Percentiles rank a stretch among this genome's conserved stretches.
phyloP scores from a whole-genome alignment of 2,888 invertebrate species.

The Andrena trimmerana region DNA sequence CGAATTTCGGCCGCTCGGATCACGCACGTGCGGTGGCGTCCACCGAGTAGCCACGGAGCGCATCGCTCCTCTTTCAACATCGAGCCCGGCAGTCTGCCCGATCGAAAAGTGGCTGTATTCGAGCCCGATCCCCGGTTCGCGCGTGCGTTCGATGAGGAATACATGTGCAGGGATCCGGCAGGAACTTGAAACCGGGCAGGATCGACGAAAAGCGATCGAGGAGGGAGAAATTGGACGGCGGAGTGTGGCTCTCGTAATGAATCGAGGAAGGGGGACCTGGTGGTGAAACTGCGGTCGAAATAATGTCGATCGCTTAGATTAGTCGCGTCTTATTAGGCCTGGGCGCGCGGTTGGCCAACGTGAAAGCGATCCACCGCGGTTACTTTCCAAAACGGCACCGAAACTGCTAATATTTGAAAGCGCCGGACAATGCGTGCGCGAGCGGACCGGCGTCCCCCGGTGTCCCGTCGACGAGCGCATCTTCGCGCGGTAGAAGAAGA shows the following conservation, averaged over 20 bases:
- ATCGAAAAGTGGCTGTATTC: neutral
- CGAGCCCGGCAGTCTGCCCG: neutral
- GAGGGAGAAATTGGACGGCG: neutral
- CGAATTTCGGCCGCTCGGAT: neutral
- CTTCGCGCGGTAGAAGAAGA: conserved; percentile 2
- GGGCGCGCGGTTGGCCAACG: conserved; percentile 40
- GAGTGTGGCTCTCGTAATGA: neutral
- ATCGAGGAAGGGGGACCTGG: neutral
- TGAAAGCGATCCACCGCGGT: conserved; percentile 68
- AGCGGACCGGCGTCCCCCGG: conserved; percentile 2
- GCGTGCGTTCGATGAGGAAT: neutral
- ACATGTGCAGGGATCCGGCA: neutral
- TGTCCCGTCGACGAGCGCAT: neutral
- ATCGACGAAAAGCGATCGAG: neutral
- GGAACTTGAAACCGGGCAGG: neutral
- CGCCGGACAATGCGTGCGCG: conserved; percentile 25
- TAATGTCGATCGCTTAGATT: conserved; percentile 37
- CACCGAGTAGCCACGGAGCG: neutral
- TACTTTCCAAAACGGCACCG: conserved; percentile 72
- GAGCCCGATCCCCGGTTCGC: neutral
- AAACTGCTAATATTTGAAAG: conserved; percentile 54
- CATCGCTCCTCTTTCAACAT: neutral
- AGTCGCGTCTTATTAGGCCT: conserved; percentile 35
- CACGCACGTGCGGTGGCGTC: conserved; percentile 23
- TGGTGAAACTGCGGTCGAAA: conserved; percentile 38